Conservation (phyloP, 2,797 vertebrate genomes). For the Sebastes oblongus region DNA sequence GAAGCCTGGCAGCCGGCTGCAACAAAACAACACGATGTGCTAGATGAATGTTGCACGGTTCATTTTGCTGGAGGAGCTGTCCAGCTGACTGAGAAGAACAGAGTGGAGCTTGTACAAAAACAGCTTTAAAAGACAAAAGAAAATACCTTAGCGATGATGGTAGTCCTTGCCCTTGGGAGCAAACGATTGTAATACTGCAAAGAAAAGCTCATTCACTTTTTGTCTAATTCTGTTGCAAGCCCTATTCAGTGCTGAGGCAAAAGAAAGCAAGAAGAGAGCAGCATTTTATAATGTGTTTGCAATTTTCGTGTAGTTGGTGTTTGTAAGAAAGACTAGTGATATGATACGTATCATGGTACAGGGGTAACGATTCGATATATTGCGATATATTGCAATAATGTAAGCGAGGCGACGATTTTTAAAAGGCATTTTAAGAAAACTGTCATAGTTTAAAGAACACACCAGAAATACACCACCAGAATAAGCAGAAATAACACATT, state of each 20-base stretch:
- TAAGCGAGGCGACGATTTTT: too few relatives aligned
- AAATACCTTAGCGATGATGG: constrained; percentile 5
- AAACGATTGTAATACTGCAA: constrained; percentile 12
- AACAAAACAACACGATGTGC: constrained; percentile 16
- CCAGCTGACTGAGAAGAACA: constrained; percentile 29
- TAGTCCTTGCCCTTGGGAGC: constrained; percentile 9
- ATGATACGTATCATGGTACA: background rate
- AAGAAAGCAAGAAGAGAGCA: background rate
- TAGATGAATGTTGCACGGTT: constrained; percentile 36
- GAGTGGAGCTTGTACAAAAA: constrained; percentile 13
- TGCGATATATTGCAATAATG: too few relatives aligned
- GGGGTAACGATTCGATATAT: too few relatives aligned
- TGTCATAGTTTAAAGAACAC: too few relatives aligned
- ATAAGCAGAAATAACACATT: too few relatives aligned
- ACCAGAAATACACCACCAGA: too few relatives aligned
- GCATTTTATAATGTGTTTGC: background rate
- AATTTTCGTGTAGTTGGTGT: background rate
- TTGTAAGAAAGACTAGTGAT: constrained; percentile 1
- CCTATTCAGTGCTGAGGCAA: background rate
- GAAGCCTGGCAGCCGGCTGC: constrained; percentile 12
- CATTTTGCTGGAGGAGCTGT: constrained; percentile 41
- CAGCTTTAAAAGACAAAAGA: constrained; percentile 24
- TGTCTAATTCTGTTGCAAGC: constrained; percentile 23
- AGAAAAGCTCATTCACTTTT: constrained; percentile 36
- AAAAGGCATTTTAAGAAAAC: too few relatives aligned